Conservation (phyloP, 37 sponge, comb jelly and placozoan genomes). For the Petrosia ficiformis region DNA sequence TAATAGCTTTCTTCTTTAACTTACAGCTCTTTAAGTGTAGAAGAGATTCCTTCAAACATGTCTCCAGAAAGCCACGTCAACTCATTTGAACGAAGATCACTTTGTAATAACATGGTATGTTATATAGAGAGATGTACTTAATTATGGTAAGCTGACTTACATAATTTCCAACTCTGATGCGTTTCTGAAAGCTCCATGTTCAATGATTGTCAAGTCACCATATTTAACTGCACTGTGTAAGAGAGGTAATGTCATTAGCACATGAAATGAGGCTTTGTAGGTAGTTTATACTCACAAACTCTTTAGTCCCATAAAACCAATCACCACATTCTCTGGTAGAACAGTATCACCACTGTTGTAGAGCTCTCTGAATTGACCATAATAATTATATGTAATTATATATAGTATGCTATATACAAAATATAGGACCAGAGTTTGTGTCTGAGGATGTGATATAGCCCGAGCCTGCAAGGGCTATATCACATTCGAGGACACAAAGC, state of each 20-base stretch:
- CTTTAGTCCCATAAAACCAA: neutral
- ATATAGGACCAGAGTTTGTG: no score
- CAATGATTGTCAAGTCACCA: neutral
- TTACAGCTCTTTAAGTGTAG: constrained; percentile 12
- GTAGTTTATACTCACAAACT: neutral
- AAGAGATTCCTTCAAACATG: constrained; percentile 8
- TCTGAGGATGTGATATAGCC: no score
- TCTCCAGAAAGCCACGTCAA: constrained; percentile 27
- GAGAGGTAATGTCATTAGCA: no score
- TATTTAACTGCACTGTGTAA: neutral
- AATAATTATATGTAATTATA: no score
- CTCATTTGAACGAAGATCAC: constrained; percentile 17
- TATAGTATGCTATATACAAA: no score
- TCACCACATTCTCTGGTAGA: neutral
- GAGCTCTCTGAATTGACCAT: no score
- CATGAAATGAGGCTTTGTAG: neutral
- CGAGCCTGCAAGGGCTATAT: no score
- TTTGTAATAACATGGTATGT: neutral
- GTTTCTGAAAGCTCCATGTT: constrained; percentile 24
- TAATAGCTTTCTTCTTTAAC: neutral
- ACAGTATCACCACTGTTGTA: neutral
- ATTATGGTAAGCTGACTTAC: constrained; percentile 5
- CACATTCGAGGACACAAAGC: no score
- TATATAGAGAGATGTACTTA: neutral
- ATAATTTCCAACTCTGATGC: neutral